phyloP scores from a whole-genome alignment of 2,888 invertebrate genomes.

The Parnassius glacialis region DNA sequence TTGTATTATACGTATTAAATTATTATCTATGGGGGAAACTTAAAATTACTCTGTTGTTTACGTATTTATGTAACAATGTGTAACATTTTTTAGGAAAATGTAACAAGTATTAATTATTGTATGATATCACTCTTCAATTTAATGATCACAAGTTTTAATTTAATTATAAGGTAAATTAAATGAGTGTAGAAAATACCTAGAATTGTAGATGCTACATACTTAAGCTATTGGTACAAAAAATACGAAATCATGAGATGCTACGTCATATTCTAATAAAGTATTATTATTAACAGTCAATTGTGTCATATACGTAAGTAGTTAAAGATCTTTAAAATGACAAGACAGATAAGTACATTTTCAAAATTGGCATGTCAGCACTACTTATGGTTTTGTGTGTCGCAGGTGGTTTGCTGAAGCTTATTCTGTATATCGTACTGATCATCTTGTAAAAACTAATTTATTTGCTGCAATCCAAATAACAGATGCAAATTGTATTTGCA shows the following conservation, averaged over 20 bases:
- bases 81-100: slow-evolving; percentile 58
- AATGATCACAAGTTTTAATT: slow-evolving; percentile 62
- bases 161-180: slow-evolving; percentile 49
- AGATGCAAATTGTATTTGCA: slow-evolving; percentile 41
- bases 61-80: slow-evolving; percentile 71
- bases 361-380: slow-evolving; percentile 42
- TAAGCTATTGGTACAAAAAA: slow-evolving; percentile 43
- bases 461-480: slow-evolving; percentile 54
- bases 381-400: slow-evolving; percentile 73
- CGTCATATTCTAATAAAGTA: slow-evolving; percentile 51
- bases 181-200: slow-evolving; percentile 52
- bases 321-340: slow-evolving; percentile 27
- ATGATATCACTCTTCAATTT: slow-evolving; percentile 73
- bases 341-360: slow-evolving; percentile 24
- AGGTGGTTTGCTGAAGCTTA: slow-evolving; percentile 69
- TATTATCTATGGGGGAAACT: slow-evolving; percentile 59
- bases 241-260: slow-evolving; percentile 45
- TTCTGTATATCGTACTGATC: slow-evolving; percentile 74
- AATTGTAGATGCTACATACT: slow-evolving; percentile 45
- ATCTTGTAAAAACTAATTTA: slow-evolving; percentile 54
- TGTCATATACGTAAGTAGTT: slow-evolving; percentile 49
- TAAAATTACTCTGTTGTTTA: slow-evolving; percentile 66
- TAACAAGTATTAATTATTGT: slow-evolving; percentile 75
- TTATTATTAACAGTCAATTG: slow-evolving; percentile 57
- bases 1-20: slow-evolving; percentile 29